Evolutionary conservation across 2,113 vertebrate genomes (phyloP).

Genomic region (Mus musculus): DNA sequence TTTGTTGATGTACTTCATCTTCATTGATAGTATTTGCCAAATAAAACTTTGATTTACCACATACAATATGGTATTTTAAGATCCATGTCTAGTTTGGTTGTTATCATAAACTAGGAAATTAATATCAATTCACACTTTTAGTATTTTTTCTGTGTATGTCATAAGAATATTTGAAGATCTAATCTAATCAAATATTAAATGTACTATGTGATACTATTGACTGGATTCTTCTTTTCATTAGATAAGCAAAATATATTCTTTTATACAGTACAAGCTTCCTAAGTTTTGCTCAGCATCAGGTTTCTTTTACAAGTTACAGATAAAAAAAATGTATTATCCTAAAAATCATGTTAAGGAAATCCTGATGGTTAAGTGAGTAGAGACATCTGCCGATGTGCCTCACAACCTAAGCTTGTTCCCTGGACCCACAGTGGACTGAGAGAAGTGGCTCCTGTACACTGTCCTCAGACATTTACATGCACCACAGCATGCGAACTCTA

Average conservation of each 20-base stretch:
- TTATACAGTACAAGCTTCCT: background rate
- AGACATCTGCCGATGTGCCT: background rate
- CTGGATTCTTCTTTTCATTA: background rate
- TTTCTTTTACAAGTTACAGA: background rate
- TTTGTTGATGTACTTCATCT: background rate
- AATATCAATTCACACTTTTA: background rate
- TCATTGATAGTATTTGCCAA: background rate
- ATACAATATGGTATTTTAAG: background rate
- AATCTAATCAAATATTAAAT: background rate
- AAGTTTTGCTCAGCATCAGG: background rate
- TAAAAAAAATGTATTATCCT: background rate
- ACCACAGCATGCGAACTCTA: accelerated
- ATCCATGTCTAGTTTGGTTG: background rate
- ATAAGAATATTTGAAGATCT: too few species aligned
- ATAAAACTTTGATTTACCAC: background rate
- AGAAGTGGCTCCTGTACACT: background rate
- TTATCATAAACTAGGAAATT: background rate
- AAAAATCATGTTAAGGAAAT: background rate
- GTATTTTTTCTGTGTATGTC: background rate
- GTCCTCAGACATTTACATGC: background rate
- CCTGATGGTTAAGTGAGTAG: too few species aligned
- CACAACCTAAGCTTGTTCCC: background rate
- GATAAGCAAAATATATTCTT: background rate
- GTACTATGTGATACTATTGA: background rate
- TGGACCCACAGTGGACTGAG: background rate